Percentiles rank a stretch among this genome's conserved stretches.
These are phyloP conservation scores for Alcedo quadribrachys DNA, from an alignment of 2,797 vertebrate genomes.

Conservation along the genomic window DNA sequence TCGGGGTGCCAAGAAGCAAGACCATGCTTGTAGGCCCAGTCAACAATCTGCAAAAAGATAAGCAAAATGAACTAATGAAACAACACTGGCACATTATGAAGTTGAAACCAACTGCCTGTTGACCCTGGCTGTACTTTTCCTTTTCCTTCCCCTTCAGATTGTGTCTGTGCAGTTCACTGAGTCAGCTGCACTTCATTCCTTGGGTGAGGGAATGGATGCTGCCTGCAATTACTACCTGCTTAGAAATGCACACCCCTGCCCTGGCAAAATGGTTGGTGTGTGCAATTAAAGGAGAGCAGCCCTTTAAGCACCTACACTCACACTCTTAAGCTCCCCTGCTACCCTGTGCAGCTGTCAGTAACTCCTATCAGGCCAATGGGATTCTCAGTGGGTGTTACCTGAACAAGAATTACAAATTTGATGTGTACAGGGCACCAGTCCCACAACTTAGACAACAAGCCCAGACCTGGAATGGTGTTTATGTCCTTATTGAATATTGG, in stretches of 20 bases:
- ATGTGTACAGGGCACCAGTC: neutral
- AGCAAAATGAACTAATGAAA: neutral
- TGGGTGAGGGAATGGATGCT: neutral
- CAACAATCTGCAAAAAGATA: slow-evolving; percentile 83
- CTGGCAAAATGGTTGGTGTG: neutral
- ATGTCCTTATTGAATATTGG: neutral
- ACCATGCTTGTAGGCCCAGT: slow-evolving; percentile 90
- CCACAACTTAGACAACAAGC: neutral
- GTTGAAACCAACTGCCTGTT: neutral
- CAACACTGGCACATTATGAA: fast-evolving
- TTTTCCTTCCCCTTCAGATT: neutral
- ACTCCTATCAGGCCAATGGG: neutral
- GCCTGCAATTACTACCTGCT: neutral
- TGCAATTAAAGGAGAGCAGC: neutral
- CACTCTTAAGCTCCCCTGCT: neutral
- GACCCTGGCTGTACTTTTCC: neutral
- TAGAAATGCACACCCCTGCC: neutral
- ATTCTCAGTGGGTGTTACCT: neutral
- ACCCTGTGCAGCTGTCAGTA: fast-evolving
- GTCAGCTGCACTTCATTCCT: neutral
- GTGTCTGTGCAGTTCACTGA: neutral
- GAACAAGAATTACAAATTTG: neutral
- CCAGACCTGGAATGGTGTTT: neutral
- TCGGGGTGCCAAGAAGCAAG: slow-evolving; percentile 92
- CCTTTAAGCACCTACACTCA: neutral